Evolutionary conservation across 1,140 invertebrate species (phyloP), one percentile per base, ranked within the genome.

Genomic region (Palaemon carinicauda): DNA sequence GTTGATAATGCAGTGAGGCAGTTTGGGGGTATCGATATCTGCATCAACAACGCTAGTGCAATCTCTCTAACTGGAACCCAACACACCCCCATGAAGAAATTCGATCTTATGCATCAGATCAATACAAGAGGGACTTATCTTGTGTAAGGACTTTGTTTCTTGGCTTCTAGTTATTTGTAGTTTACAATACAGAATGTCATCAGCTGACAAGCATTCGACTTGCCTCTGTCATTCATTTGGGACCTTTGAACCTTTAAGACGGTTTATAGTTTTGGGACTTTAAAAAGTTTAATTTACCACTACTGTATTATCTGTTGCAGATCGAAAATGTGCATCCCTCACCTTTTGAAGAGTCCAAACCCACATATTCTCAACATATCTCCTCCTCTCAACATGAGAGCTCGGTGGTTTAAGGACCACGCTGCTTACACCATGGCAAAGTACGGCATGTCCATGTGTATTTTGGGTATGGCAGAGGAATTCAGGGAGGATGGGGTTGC

Each of bases 361-460:
- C 96, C 97, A 5, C 98, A 99, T 90, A 99, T 99, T 90, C 93
- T 99, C 5, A 99, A 99, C 91, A 93, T 99, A 12, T 98, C 97
- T 84, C 98, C 98, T 24, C 98, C 98, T 3, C 92, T 99, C 12
- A 97, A 95, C 90, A 94, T 99, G 94, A 94, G 95, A 88, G 94
- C 96, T 0, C 92, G 94, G 89, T 99, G 98, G 98, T 99, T 99
- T 91, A 94, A 94, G 81, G 94, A 96, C 90, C 96, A 99, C 92
- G 95, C 98, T 75, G 98, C 97, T 0, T 99, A 99, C 91, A 99
- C 98, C 0, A 99, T 99, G 94, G 96, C 98, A 1, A 99, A 99
- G 90, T 99, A 98, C 91, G 98, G 98, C 27, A 99, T 99, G 98
- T 98, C 97, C 0, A 97, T 99, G 97, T 99, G 98, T 92, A 97